Base-by-base conservation (phyloP, 2,797 vertebrate species). In the Chrosomus eos region DNA sequence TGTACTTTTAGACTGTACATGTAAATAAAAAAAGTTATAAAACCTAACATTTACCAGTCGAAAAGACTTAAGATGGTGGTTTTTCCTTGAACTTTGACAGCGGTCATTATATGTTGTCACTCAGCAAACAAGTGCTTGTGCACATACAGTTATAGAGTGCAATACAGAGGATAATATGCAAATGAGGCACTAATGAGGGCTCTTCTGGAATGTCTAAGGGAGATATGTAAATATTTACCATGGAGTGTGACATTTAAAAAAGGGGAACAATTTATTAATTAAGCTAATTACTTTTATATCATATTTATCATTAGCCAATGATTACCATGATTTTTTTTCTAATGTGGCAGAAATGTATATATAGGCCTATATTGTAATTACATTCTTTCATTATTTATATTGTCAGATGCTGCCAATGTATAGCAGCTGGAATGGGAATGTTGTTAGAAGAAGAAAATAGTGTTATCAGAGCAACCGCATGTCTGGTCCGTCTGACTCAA, bases 101-200 rank as follows among this genome's bases (percentile, higher is more conserved):
- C 38, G 3, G 16, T 21, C 18, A 4, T 23, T 48, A 4, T 48
- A 14, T 5, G 45, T 48, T 13, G 5, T 21, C n/a, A 14, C 40
- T 38, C 2, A 7, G 19, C 31, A 13, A 62, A 31, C 11, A 40
- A 31, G n/a, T 18, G 14, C 45, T 53, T 48, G 5, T 33, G 33
- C 23, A 28, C 19, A 11, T 23, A 72, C 4, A 67, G 48, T 67
- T 33, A 36, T 9, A 66, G 55, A 7, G 58, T 64, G 40, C 23
- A 78, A 72, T 21, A 51, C 18, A 68, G 48, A 36, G 33, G 5
- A 36, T 36, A 55, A 18, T 72, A 26, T 76, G n/a, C 23, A 45
- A 74, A 80, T 84, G 62, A 64, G 68, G 51, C 28, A 38, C 74
- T 82, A 88, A 87, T 85, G 83, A 85, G 71, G 38, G 38, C 9